A percentile compares a stretch with the other conserved stretches of the same genome.
Conservation (phyloP, 2,113 vertebrate species). For the Hyperoodon ampullatus region DNA sequence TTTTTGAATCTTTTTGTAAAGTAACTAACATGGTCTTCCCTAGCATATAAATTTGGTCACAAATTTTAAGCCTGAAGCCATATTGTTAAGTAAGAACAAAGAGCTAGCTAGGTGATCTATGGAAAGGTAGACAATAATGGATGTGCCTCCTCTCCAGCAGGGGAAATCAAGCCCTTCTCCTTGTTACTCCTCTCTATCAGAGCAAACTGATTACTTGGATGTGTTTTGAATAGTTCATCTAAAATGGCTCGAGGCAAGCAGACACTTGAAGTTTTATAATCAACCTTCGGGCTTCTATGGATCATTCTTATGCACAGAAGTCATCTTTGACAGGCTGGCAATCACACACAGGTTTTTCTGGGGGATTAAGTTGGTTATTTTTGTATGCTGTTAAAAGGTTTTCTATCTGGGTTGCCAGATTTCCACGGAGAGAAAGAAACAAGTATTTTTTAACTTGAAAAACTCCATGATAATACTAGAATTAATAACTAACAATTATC, state of each 20-base stretch:
- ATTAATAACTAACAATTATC: not conserved
- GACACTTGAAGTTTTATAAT: slow-evolving; percentile 61
- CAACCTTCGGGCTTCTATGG: not conserved
- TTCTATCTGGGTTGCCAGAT: slow-evolving; percentile 1
- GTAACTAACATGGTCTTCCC: not conserved
- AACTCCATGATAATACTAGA: not conserved
- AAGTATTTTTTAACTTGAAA: slow-evolving; percentile 19
- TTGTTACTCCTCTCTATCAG: slow-evolving; percentile 27
- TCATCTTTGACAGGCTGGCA: not conserved
- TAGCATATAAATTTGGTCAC: slow-evolving; percentile 16
- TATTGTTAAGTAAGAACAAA: slow-evolving; percentile 59
- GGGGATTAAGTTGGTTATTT: slow-evolving; percentile 45
- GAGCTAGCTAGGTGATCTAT: not conserved
- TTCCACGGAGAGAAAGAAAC: slow-evolving; percentile 5
- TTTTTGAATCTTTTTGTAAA: slow-evolving; percentile 11
- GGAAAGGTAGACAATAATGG: not conserved
- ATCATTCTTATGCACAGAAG: slow-evolving; percentile 46
- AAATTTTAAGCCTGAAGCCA: slow-evolving; percentile 40
- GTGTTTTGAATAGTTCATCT: slow-evolving; percentile 63
- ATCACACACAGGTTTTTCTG: not conserved
- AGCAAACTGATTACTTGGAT: slow-evolving; percentile 7
- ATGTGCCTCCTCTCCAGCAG: not conserved
- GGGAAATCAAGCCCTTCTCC: slow-evolving; percentile 37
- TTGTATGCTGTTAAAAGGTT: slow-evolving; percentile 34
- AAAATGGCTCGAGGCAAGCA: slow-evolving; percentile 51